Conservation (phyloP, 2,888 invertebrate genomes). For the Pedicia rivosa region DNA sequence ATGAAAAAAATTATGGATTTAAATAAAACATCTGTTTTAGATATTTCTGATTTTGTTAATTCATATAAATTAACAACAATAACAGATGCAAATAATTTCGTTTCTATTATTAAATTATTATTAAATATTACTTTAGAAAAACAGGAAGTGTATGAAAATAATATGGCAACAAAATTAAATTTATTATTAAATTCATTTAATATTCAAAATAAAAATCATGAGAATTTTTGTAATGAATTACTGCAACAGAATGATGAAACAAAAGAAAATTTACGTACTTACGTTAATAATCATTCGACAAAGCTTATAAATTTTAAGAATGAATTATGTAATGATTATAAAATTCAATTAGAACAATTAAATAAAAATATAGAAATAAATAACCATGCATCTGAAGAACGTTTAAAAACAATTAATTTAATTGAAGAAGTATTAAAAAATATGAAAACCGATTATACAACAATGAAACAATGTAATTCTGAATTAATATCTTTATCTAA, state of each 20-base stretch:
- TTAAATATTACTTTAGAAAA: too few relatives aligned
- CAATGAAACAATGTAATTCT: background rate
- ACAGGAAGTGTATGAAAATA: background rate
- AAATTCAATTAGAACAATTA: background rate
- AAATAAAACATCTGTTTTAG: conserved; percentile 15
- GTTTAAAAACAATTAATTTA: background rate
- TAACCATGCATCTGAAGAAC: background rate
- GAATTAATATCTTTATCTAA: background rate
- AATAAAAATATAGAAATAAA: background rate
- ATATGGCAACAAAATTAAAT: too few relatives aligned
- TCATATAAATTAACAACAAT: too few relatives aligned
- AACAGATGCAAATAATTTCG: too few relatives aligned
- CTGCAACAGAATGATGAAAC: too few relatives aligned
- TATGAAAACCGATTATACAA: background rate
- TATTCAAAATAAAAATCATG: too few relatives aligned
- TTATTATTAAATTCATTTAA: too few relatives aligned
- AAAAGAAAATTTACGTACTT: too few relatives aligned
- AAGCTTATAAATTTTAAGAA: too few relatives aligned
- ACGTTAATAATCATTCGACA: too few relatives aligned
- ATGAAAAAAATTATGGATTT: conserved; percentile 17
- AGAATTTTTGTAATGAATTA: too few relatives aligned
- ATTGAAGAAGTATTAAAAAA: background rate
- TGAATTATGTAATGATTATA: background rate
- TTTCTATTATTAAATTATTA: too few relatives aligned
- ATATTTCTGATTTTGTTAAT: conserved; percentile 15